These are phyloP conservation scores for Zaprionus ghesquierei DNA, from an alignment of 1,140 invertebrate species.

Conservation along the genomic window DNA sequence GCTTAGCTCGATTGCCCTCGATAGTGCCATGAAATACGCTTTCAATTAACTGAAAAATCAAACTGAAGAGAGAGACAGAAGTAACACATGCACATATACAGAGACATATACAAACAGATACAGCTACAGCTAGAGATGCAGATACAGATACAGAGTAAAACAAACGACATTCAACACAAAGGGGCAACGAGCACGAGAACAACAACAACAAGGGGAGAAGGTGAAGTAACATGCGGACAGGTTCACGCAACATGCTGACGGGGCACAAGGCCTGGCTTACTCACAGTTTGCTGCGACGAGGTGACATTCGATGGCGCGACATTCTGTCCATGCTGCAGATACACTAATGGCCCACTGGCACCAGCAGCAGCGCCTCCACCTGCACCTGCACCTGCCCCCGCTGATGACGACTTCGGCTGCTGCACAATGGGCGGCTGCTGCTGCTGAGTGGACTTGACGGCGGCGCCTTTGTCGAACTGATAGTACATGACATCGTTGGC, in stretches of 20 bases:
- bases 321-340: constrained; percentile 78
- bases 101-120: constrained; percentile 16
- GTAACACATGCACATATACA: constrained; percentile 15
- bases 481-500: constrained; percentile 81
- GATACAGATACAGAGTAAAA: constrained; percentile 34
- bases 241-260: constrained; percentile 58
- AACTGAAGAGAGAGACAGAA: not conserved
- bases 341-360: constrained; percentile 72
- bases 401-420: constrained; percentile 67
- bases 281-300: constrained; percentile 79
- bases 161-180: not conserved
- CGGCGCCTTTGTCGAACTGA: constrained; percentile 79
- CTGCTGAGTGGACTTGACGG: constrained; percentile 32
- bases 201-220: constrained; percentile 17
- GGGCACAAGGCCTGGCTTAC: constrained; percentile 51
- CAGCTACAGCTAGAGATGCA: not conserved
- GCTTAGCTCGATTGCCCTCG: constrained; percentile 47
- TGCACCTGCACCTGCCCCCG: constrained; percentile 3
- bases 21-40: constrained; percentile 71
- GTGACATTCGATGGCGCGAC: constrained; percentile 62
- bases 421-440: constrained; percentile 64
- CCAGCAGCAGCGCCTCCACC: not conserved
- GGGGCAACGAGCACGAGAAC: constrained; percentile 14
- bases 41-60: constrained; percentile 61
- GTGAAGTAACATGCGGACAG: constrained; percentile 57